Evolutionary conservation across 2,797 vertebrate species (phyloP).

Genomic region (Myotis myotis): DNA sequence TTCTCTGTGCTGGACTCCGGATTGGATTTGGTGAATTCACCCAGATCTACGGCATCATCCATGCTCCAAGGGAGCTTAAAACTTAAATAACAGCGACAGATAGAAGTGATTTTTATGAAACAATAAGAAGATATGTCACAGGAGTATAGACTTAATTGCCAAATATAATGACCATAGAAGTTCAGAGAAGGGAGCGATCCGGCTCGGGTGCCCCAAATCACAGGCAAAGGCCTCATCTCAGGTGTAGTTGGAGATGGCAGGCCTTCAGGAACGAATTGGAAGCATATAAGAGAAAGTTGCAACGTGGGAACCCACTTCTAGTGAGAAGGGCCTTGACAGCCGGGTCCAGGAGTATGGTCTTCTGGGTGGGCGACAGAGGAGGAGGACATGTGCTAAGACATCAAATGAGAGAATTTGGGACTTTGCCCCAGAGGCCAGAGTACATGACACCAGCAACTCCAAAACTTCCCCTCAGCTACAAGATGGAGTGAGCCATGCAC

Average conservation of each 20-base stretch:
- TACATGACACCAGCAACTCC: not conserved
- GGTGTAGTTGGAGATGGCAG: not conserved
- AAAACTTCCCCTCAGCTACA: not conserved
- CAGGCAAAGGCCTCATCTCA: not conserved
- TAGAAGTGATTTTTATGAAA: not conserved
- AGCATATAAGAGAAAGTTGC: not conserved
- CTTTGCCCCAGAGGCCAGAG: not conserved
- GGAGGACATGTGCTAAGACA: not conserved
- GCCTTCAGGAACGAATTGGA: not conserved
- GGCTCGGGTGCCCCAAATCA: not conserved
- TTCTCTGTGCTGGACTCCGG: not conserved
- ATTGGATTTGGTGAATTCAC: not conserved
- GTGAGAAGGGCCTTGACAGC: not conserved
- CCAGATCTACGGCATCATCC: not conserved
- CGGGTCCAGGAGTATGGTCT: not conserved
- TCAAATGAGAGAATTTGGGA: not conserved
- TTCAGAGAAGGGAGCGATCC: not conserved
- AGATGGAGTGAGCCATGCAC: not conserved
- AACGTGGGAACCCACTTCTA: not conserved
- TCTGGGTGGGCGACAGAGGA: not conserved
- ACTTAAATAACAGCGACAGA: not conserved
- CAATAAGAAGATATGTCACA: not conserved
- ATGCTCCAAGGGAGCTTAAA: not conserved
- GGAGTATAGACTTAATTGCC: not conserved
- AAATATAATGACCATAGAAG: not conserved